phyloP scores from a whole-genome alignment of 2,888 invertebrate species.

The Protodeltote pygarga region DNA sequence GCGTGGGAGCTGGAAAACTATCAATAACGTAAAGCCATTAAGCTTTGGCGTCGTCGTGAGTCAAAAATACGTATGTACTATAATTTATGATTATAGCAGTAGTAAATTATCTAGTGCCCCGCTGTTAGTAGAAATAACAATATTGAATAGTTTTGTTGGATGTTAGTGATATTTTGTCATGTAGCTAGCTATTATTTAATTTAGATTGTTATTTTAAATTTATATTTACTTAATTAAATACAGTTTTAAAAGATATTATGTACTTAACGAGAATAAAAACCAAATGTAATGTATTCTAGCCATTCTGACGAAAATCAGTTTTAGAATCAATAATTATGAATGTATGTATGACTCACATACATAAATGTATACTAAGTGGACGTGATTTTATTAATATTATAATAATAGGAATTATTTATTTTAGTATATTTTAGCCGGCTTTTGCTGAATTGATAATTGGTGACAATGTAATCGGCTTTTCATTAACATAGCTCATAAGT shows the following conservation, averaged over 20 bases:
- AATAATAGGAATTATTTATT: slow-evolving; percentile 19
- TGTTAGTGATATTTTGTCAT: slow-evolving; percentile 14
- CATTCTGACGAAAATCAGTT: no score
- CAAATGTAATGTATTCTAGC: no score
- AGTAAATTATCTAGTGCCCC: slow-evolving; percentile 52
- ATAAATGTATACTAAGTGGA: slow-evolving; percentile 19
- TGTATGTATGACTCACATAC: slow-evolving; percentile 5
- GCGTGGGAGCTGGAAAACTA: slow-evolving; percentile 55
- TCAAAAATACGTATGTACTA: slow-evolving; percentile 51
- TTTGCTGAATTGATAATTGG: slow-evolving; percentile 11
- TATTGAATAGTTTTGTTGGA: slow-evolving; percentile 18
- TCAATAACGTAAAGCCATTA: slow-evolving; percentile 55
- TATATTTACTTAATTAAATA: neutral
- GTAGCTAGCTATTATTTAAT: slow-evolving; percentile 14
- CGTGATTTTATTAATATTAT: slow-evolving; percentile 28
- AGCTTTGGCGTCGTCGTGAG: slow-evolving; percentile 54
- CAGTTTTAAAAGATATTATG: no score
- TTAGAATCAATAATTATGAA: neutral
- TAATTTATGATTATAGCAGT: slow-evolving; percentile 49
- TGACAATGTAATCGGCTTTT: neutral
- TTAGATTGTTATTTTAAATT: slow-evolving; percentile 2
- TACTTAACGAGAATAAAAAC: no score
- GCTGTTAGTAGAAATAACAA: slow-evolving; percentile 42
- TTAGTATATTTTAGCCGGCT: slow-evolving; percentile 20
- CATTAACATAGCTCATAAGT: neutral